Percentiles rank a stretch among this genome's conserved stretches.
Evolutionary conservation across 2,888 invertebrate species (phyloP).

Genomic region (Mycogona germanica): DNA sequence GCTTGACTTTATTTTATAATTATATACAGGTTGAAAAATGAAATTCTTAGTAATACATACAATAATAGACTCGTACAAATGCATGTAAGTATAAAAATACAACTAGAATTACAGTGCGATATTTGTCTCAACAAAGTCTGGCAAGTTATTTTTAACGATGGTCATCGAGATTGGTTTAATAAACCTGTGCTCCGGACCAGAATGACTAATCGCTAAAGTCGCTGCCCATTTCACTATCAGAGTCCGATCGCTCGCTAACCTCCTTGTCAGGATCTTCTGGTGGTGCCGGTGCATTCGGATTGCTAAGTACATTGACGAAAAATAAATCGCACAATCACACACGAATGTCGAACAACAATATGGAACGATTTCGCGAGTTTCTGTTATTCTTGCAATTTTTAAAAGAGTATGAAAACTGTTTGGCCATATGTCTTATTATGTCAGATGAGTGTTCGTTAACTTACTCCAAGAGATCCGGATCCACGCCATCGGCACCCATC

Average conservation of each 20-base stretch:
- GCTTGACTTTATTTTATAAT: no score
- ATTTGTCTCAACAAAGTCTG: no score
- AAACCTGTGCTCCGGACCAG: no score
- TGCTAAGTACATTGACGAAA: neutral
- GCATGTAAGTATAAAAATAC: no score
- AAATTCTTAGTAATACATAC: no score
- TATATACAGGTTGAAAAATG: no score
- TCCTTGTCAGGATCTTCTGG: neutral
- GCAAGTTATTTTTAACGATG: no score
- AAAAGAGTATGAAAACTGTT: neutral
- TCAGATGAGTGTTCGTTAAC: neutral
- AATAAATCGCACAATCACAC: neutral
- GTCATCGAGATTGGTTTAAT: no score
- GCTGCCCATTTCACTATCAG: neutral
- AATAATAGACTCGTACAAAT: no score
- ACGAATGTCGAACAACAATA: neutral
- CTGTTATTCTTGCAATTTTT: neutral
- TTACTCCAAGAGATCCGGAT: slow-evolving; percentile 53
- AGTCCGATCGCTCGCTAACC: neutral
- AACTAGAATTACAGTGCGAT: no score
- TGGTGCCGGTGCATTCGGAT: slow-evolving; percentile 5
- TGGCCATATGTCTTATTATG: no score
- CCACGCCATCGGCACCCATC: slow-evolving; percentile 68
- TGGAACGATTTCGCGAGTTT: neutral
- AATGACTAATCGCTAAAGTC: slow-evolving; percentile 2